phyloP scores from a whole-genome alignment of 1,140 invertebrate species.

The Drosophila orena region DNA sequence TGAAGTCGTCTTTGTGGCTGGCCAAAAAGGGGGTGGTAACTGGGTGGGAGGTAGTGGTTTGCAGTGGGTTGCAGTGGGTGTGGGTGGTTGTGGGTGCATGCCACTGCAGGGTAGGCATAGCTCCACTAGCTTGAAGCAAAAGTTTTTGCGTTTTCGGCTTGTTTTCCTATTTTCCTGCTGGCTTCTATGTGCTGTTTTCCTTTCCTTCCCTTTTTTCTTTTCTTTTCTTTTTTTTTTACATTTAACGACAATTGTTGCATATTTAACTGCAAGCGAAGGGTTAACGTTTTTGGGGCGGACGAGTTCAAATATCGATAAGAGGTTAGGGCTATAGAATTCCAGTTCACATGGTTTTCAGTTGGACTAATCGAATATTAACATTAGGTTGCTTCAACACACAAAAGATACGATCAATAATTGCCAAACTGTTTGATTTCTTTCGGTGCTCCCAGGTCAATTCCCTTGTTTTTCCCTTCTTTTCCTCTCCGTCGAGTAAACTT shows the following conservation, averaged over 20 bases:
- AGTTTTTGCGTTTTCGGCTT: constrained; percentile 68
- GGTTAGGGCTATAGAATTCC: no score
- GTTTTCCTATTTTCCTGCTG: constrained; percentile 28
- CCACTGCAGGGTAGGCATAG: neutral
- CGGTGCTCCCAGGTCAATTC: neutral
- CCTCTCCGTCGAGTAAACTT: constrained; percentile 8
- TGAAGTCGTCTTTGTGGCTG: constrained; percentile 77
- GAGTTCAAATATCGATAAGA: constrained; percentile 22
- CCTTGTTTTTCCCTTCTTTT: neutral
- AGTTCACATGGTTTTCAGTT: neutral
- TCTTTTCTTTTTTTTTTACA: constrained; percentile 31
- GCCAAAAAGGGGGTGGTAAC: constrained; percentile 4
- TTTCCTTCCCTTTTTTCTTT: neutral
- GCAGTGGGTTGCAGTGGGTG: no score
- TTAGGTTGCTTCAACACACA: no score
- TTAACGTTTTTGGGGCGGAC: neutral
- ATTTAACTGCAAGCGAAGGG: constrained; percentile 44
- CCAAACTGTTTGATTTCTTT: neutral
- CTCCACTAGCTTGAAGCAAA: constrained; percentile 41
- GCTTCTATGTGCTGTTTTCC: constrained; percentile 3
- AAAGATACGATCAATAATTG: no score
- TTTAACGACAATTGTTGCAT: constrained; percentile 72
- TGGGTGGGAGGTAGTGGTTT: constrained; percentile 5
- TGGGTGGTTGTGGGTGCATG: neutral
- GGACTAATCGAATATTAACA: neutral